A percentile compares a stretch with the other conserved stretches of the same genome.
Evolutionary conservation across 2,113 vertebrate species (phyloP).

Genomic region (Okapia johnstoni): DNA sequence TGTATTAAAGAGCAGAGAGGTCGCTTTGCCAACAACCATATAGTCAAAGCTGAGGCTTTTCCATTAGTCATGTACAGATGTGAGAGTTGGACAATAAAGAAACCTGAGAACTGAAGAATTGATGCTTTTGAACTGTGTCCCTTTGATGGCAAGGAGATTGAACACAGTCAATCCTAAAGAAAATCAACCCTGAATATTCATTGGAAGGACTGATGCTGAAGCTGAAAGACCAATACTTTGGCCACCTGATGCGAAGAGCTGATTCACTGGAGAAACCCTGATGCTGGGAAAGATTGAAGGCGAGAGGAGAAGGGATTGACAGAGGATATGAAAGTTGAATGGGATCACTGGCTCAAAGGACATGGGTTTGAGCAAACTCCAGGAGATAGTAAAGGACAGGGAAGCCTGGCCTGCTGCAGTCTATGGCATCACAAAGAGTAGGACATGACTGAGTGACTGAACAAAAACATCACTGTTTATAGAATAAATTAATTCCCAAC

Average conservation of each 20-base stretch:
- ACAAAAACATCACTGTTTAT: neutral
- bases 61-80: neutral
- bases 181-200: neutral
- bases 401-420: neutral
- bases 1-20: neutral
- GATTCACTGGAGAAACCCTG: neutral
- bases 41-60: neutral
- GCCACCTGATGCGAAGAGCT: neutral
- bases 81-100: neutral
- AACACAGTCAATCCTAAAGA: neutral
- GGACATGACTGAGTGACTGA: neutral
- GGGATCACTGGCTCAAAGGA: neutral
- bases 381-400: neutral
- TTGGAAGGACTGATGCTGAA: neutral
- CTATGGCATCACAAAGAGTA: too few relatives aligned
- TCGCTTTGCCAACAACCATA: neutral
- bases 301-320: neutral
- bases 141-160: neutral
- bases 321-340: neutral
- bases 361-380: neutral
- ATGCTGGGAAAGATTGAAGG: neutral
- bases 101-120: neutral
- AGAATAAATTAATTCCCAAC: neutral
- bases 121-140: neutral
- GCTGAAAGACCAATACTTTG: neutral